phyloP scores from a whole-genome alignment of 2,888 invertebrate species.

The Epistrophe grossulariae region DNA sequence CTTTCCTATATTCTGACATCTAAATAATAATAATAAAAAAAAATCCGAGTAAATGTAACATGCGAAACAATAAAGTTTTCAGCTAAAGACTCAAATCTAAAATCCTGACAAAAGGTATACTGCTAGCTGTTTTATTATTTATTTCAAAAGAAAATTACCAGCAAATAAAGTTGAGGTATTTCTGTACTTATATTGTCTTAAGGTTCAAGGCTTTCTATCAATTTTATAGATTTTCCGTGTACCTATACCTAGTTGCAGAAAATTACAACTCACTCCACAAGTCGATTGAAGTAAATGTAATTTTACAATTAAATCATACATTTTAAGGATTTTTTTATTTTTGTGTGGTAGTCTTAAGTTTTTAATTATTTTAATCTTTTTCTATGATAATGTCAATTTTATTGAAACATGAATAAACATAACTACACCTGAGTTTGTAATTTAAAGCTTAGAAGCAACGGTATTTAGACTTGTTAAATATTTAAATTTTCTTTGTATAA shows the following conservation, averaged over 20 bases:
- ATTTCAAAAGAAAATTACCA: slow-evolving; percentile 30
- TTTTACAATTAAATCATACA: too few species aligned
- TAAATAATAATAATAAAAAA: slow-evolving; percentile 1
- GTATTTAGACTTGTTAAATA: too few species aligned
- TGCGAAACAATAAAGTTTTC: slow-evolving; percentile 33
- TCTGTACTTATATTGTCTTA: background rate
- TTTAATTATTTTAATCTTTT: too few species aligned
- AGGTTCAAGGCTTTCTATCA: slow-evolving; percentile 11
- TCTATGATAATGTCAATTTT: too few species aligned
- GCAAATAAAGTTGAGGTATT: background rate
- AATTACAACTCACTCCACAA: background rate
- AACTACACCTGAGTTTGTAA: too few species aligned
- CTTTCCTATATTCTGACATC: background rate
- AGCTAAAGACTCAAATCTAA: slow-evolving; percentile 33
- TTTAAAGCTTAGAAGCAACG: too few species aligned
- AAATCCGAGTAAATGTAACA: slow-evolving; percentile 11
- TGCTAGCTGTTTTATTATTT: slow-evolving; percentile 37
- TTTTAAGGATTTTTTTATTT: too few species aligned
- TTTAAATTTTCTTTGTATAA: too few species aligned
- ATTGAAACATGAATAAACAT: too few species aligned
- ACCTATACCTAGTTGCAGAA: background rate
- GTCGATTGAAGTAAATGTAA: background rate
- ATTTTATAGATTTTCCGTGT: background rate
- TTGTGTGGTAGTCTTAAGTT: too few species aligned
- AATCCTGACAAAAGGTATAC: background rate